Evolutionary conservation across 2,113 vertebrate genomes (phyloP).

Genomic region (Triplophysa rosa): DNA sequence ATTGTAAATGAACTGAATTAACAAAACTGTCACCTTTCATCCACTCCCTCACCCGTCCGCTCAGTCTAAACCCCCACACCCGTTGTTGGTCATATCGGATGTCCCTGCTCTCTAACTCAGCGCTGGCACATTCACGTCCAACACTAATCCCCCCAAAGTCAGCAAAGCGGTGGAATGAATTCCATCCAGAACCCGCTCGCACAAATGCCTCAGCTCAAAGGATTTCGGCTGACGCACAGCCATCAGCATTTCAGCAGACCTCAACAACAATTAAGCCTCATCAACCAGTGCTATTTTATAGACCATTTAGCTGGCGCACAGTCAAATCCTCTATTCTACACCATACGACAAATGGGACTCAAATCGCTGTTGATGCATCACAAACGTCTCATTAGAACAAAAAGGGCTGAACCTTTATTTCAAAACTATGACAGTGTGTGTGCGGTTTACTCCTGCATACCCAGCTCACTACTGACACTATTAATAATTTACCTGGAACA

Average conservation of each 20-base stretch:
- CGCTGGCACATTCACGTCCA: conserved; percentile 4
- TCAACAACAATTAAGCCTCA: conserved; percentile 40
- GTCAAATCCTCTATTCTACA: not conserved
- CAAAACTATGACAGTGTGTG: not conserved
- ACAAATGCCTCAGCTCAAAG: conserved; percentile 34
- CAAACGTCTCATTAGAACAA: conserved; percentile 6
- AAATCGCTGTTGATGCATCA: conserved; percentile 21
- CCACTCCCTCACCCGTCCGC: not conserved
- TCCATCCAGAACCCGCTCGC: conserved; percentile 14
- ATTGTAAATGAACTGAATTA: not conserved
- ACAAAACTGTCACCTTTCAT: not conserved
- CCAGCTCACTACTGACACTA: not conserved
- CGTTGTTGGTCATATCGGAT: conserved; percentile 22
- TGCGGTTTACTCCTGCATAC: not conserved
- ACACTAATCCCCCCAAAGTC: conserved; percentile 36
- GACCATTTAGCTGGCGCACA: conserved; percentile 18
- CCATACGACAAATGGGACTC: conserved; percentile 8
- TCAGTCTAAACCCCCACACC: conserved; percentile 20
- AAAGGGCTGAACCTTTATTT: not conserved
- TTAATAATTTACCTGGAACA: not conserved
- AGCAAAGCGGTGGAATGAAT: conserved; percentile 44
- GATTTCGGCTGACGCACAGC: conserved; percentile 32
- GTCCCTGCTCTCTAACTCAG: conserved; percentile 1
- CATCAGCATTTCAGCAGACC: conserved; percentile 45
- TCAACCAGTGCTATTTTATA: conserved; percentile 30